A percentile compares a stretch with the other conserved stretches of the same genome.
Conservation (phyloP, 2,797 vertebrate species). For the Sylvilagus floridanus region DNA sequence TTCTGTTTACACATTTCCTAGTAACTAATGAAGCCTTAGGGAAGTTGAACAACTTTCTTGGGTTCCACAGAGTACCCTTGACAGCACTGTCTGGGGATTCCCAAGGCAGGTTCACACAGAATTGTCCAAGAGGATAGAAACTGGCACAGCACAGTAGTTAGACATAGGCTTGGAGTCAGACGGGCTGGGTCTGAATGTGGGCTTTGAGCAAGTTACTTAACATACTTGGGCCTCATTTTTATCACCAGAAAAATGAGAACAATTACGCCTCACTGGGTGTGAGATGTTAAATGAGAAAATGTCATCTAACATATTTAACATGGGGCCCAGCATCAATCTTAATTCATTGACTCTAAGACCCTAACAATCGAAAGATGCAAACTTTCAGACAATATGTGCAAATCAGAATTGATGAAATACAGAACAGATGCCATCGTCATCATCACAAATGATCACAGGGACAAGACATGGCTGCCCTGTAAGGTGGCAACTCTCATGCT, state of each 20-base stretch:
- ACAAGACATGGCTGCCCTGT: background rate
- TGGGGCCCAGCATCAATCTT: background rate
- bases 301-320: background rate
- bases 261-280: background rate
- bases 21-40: background rate
- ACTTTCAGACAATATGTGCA: background rate
- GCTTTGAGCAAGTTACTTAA: slow-evolving; percentile 35
- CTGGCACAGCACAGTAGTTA: background rate
- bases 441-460: background rate
- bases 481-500: no score
- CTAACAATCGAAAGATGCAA: background rate
- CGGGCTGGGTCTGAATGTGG: background rate
- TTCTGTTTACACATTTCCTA: background rate
- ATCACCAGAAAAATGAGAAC: slow-evolving; percentile 15
- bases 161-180: background rate
- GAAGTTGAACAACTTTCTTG: slow-evolving; percentile 22
- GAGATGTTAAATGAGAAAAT: slow-evolving; percentile 21
- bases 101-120: background rate
- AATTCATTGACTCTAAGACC: slow-evolving; percentile 5
- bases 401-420: background rate
- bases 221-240: slow-evolving; percentile 36
- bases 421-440: background rate
- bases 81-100: background rate
- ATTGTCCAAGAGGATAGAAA: background rate
- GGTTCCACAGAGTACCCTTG: background rate